Percentiles rank a stretch among this genome's conserved stretches.
Evolutionary conservation across 2,113 vertebrate species (phyloP).

Genomic region (Ursus arctos): DNA sequence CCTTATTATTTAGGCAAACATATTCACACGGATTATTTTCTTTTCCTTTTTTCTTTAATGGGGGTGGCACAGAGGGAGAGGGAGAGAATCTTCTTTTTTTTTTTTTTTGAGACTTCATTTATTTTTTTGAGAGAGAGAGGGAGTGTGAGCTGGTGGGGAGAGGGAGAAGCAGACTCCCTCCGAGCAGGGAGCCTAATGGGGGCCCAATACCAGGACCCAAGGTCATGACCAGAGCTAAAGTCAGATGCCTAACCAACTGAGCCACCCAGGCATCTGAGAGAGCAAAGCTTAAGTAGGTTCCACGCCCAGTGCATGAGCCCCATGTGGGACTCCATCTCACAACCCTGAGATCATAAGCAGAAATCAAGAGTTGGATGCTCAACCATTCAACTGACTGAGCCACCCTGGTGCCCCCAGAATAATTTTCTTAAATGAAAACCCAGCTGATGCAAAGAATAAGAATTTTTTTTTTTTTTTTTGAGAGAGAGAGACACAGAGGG

Average conservation of each 20-base stretch:
- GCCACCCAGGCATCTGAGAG: not conserved
- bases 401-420: not conserved
- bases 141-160: not conserved
- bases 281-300: not conserved
- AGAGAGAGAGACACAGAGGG: not conserved
- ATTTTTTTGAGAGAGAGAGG: not conserved
- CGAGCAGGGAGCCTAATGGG: not conserved
- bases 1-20: not conserved
- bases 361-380: not conserved
- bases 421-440: not conserved
- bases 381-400: not conserved
- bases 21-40: not conserved
- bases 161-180: not conserved
- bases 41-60: not conserved
- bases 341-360: not conserved
- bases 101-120: not conserved
- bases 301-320: not conserved
- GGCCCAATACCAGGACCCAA: not conserved
- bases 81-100: not conserved
- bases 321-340: not conserved
- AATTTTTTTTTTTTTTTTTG: not conserved
- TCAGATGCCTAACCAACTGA: not conserved
- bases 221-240: not conserved
- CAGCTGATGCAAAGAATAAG: not conserved
- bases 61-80: no score